These are phyloP conservation scores for Nothura maculosa DNA, from an alignment of 2,797 vertebrate genomes.

Conservation along the genomic window DNA sequence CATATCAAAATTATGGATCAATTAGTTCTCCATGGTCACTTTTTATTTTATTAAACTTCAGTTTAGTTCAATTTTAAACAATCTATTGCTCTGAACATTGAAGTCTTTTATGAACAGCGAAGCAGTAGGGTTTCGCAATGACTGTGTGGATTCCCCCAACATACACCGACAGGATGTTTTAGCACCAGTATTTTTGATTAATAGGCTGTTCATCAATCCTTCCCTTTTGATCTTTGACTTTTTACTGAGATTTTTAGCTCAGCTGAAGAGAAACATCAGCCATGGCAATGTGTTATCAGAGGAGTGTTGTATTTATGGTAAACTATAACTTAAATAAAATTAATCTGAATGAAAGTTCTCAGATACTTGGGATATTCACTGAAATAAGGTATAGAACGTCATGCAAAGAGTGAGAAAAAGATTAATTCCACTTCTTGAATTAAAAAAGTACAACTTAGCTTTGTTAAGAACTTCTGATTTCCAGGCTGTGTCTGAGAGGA, in stretches of 20 bases:
- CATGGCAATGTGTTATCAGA: not conserved
- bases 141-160: not conserved
- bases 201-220: not conserved
- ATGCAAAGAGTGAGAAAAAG: not conserved
- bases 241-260: not conserved
- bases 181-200: slow-evolving; percentile 9
- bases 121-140: not conserved
- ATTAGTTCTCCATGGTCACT: not conserved
- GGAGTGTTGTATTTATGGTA: not conserved
- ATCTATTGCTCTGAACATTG: not conserved
- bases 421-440: not conserved
- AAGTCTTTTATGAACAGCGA: not conserved
- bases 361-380: not conserved
- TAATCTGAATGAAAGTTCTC: not conserved
- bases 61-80: not conserved
- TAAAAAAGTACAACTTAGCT: not conserved
- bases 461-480: not conserved
- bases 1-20: slow-evolving; percentile 5
- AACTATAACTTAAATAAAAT: not conserved
- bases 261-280: not conserved
- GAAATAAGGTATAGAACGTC: not conserved
- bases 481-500: not conserved
- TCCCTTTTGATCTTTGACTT: slow-evolving; percentile 16
- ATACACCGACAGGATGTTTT: not conserved
- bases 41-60: not conserved